Evolutionary conservation across 2,888 invertebrate genomes (phyloP), one percentile per base, ranked within the genome.

Genomic region (Nemotelus nigrinus): DNA sequence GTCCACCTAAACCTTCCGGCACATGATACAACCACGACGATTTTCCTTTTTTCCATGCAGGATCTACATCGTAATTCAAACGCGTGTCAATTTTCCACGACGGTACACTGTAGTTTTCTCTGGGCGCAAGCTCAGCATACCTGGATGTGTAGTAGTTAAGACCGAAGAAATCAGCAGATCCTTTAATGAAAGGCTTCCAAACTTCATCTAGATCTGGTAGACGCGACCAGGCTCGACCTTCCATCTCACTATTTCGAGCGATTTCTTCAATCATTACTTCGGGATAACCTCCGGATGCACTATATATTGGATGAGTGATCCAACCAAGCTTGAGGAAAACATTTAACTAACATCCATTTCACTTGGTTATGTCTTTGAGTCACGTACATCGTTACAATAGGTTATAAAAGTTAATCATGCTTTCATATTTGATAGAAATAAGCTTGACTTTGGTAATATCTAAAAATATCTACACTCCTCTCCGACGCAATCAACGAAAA

Each of bases 11-110:
- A 8, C 85, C 85, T 67, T 83, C 74, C 2, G 85, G 85, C 2
- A 84, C 84, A 70, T 82, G 82, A 77, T 82, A 84, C 2, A 85
- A 60, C 85, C 85, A 85, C 2, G 48, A 57, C 0, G 85, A 85
- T 78, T 83, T 83, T 0, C 79, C 83, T 39, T 80, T 80, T 39
- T 80, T 82, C 85, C 85, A 85, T 8, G 79, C 80, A 3, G 81
- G 72, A 80, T 85, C 83, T 2, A 81, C 39, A 48, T 74, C 68
- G 39, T 77, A 78, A 25, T 82, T 81, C 39, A 84, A 75, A 60
- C 80, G 79, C 2, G 82, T 81, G 82, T 91, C 91, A 67, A 89
- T 88, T 72, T 87, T 87, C 77, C 88, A 89, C 0, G 91, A 90
- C 43, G 63, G 80, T 39, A 50, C 79, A 67, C 86, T 83, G 50